Conservation (phyloP, 2,797 vertebrate species). For the Gymnoscopelus microlampas region DNA sequence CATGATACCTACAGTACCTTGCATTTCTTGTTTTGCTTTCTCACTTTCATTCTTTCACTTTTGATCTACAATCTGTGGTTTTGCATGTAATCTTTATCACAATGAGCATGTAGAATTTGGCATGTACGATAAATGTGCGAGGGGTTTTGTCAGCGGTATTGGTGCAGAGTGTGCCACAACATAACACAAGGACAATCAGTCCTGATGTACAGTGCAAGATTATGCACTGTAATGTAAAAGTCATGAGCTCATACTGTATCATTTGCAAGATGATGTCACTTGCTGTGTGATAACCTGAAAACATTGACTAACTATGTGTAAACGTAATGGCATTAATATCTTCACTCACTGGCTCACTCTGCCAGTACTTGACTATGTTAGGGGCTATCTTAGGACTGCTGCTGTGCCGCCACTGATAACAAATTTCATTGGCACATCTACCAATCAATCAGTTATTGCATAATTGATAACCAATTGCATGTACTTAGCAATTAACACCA, state of each 20-base stretch:
- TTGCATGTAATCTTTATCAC: not conserved
- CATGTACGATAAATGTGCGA: not conserved
- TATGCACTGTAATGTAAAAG: constrained; percentile 4
- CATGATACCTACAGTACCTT: not conserved
- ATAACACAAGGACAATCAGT: not conserved
- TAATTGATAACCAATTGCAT: not conserved
- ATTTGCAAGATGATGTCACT: not conserved
- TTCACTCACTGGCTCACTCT: not conserved
- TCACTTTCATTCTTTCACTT: too few species aligned
- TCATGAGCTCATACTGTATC: too few species aligned
- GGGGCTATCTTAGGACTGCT: not conserved
- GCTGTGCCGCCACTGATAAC: not conserved
- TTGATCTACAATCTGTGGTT: not conserved
- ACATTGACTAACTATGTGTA: not conserved
- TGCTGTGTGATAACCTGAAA: not conserved
- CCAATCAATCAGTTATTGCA: not conserved
- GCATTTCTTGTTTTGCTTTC: not conserved
- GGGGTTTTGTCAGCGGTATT: not conserved
- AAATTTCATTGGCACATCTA: not conserved
- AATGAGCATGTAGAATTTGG: not conserved
- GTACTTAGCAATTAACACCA: constrained; percentile 9
- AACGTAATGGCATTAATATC: not conserved
- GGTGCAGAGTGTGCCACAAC: not conserved
- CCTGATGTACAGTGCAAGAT: not conserved
- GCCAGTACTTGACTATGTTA: not conserved